Evolutionary conservation across 2,888 invertebrate genomes (phyloP), one percentile per base, ranked within the genome.

Genomic region (Xanthorhoe spadicearia): DNA sequence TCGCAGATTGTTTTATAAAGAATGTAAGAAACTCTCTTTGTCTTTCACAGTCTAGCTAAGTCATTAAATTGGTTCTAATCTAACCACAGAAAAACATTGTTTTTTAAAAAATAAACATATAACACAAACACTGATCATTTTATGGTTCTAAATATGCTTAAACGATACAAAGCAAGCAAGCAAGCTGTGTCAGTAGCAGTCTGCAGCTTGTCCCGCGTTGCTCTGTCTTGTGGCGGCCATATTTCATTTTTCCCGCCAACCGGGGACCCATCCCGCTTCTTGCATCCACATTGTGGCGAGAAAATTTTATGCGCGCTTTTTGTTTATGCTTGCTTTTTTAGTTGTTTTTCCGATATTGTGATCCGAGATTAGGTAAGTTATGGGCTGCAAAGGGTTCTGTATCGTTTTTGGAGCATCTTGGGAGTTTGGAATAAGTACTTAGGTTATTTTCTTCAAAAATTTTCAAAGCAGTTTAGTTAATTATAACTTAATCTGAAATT

Each of bases 231-330:
- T 80, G 83, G 81, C 83, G 70, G 82, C 84, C 83, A 87, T 87
- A 85, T 87, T 88, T 88, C 84, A 88, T 88, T 83, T 86, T 85
- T 79, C 82, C 83, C 84, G 82, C 81, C 81, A 80, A 77, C 82
- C 79, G 75, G 83, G 67, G 80, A 80, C 70, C 75, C 78, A 79
- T 82, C 80, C 60, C 83, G 82, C 85, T 83, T 82, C 77, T 80
- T 78, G 77, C 80, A 80, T 81, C 71, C 76, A 79, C 78, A 78
- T 77, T 71, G 74, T 74, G 78, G 74, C 61, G 72, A 65, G 76
- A 71, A 75, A 80, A 77, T 81, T 79, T 78, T 78, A 77, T 77
- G 70, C 77, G 75, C 74, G 75, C 64, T 71, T 70, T 75, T 77
- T 76, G 78, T 74, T 75, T 74, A 57, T 52, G 59, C 64, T 70